A percentile compares a stretch with the other conserved stretches of the same genome.
phyloP scores from a whole-genome alignment of 2,888 invertebrate species.

The Plagiodera versicolora region DNA sequence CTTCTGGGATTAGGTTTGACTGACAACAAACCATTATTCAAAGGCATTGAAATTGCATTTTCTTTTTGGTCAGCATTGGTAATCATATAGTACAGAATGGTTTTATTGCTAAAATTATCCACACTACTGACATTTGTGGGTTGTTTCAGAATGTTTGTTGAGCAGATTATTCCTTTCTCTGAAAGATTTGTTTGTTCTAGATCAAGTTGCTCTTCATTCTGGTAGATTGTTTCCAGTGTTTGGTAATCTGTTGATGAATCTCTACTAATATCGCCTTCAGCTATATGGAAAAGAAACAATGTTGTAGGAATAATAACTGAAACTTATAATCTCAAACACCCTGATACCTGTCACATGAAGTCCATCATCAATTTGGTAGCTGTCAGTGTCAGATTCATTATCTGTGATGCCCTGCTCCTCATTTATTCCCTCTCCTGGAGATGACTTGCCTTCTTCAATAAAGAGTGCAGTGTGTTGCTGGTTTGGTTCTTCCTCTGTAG shows the following conservation, averaged over 20 bases:
- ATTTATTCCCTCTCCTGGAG: conserved; percentile 2
- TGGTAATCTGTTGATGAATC: conserved; percentile 17
- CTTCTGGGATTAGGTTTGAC: conserved; percentile 46
- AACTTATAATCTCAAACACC: no score
- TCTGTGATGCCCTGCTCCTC: conserved; percentile 8
- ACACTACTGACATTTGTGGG: conserved; percentile 13
- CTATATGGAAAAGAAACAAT: conserved; percentile 12
- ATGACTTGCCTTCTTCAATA: not conserved
- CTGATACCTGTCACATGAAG: conserved; percentile 42
- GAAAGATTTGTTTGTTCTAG: not conserved
- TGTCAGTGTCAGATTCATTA: conserved; percentile 40
- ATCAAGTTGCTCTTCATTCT: conserved; percentile 20
- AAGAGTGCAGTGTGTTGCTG: not conserved
- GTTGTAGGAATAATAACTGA: no score
- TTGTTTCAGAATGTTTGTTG: conserved; percentile 40
- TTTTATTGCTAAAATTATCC: conserved; percentile 27
- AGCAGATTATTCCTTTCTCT: conserved; percentile 3
- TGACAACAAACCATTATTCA: conserved; percentile 10
- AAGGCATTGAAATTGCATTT: conserved; percentile 42
- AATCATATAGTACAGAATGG: conserved; percentile 42
- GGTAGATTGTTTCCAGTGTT: conserved; percentile 23
- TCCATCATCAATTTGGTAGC: conserved; percentile 46
- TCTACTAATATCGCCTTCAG: conserved; percentile 27
- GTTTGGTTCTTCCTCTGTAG: conserved; percentile 13
- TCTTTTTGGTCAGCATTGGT: conserved; percentile 48